A percentile compares a stretch with the other conserved stretches of the same genome.
Conservation (phyloP, 1,140 invertebrate species). For the Heliconius eleuchia region DNA sequence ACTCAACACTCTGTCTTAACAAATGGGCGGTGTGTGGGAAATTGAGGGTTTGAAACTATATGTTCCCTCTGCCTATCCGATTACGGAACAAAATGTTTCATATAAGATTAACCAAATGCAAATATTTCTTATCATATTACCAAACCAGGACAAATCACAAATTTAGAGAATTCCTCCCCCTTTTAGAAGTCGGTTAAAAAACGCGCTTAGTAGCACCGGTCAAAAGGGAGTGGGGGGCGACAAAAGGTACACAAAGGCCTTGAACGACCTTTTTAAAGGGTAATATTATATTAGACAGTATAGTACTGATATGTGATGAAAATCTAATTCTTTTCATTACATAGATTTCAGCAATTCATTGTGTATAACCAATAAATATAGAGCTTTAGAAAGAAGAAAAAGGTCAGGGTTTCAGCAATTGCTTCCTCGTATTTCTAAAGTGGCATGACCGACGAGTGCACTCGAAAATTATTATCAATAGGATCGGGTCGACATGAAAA, state of each 20-base stretch:
- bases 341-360: too few relatives aligned
- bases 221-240: not conserved
- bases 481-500: not conserved
- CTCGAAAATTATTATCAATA: conserved; percentile 7
- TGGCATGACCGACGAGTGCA: not conserved
- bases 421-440: not conserved
- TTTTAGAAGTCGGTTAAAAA: too few relatives aligned
- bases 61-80: too few relatives aligned
- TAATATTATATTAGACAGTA: not conserved
- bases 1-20: too few relatives aligned
- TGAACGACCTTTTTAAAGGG: conserved; percentile 2
- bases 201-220: not conserved
- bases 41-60: too few relatives aligned
- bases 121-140: too few relatives aligned
- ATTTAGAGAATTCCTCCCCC: too few relatives aligned
- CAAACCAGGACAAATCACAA: too few relatives aligned
- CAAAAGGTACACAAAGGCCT: conserved; percentile 4
- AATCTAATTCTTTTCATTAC: conserved; percentile 1
- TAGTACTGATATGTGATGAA: not conserved
- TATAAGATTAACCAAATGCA: too few relatives aligned
- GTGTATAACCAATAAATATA: too few relatives aligned
- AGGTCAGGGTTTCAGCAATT: not conserved
- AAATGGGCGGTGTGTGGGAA: too few relatives aligned
- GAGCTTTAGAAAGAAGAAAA: not conserved
- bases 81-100: too few relatives aligned